Evolutionary conservation across 92 coral and sea anemone genomes (phyloP).

Genomic region (Siderastrea radians): DNA sequence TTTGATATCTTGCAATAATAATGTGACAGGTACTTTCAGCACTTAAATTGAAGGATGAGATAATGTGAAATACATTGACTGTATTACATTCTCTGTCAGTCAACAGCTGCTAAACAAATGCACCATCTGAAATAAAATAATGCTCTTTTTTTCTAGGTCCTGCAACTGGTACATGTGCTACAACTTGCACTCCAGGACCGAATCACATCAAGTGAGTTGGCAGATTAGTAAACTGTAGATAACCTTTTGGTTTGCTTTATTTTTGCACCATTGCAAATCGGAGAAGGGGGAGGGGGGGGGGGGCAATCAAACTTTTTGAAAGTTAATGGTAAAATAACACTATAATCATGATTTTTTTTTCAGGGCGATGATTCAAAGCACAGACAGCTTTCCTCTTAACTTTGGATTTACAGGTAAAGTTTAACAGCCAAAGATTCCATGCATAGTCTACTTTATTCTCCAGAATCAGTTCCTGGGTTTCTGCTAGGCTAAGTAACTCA

Average conservation of each 20-base stretch:
- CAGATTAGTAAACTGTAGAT: too few relatives aligned
- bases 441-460: too few relatives aligned
- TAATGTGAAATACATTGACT: too few relatives aligned
- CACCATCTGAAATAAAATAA: not conserved
- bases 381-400: conserved; percentile 78
- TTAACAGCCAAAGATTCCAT: too few relatives aligned
- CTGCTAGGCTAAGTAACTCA: too few relatives aligned
- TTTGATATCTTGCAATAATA: too few relatives aligned
- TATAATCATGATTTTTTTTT: not conserved
- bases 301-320: not conserved
- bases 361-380: conserved; percentile 83
- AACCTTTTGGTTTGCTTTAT: too few relatives aligned
- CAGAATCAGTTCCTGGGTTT: too few relatives aligned
- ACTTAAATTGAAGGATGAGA: too few relatives aligned
- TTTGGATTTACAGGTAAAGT: conserved; percentile 80
- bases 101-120: too few relatives aligned
- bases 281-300: not conserved
- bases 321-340: not conserved
- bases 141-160: conserved; percentile 46
- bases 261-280: not conserved
- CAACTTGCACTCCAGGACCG: conserved; percentile 85
- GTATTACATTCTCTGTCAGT: too few relatives aligned
- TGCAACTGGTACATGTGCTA: conserved; percentile 83
- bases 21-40: too few relatives aligned
- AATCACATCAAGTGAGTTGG: conserved; percentile 76